Evolutionary conservation across 2,113 vertebrate genomes (phyloP), one percentile per base, ranked within the genome.

Genomic region (Sander vitreus): DNA sequence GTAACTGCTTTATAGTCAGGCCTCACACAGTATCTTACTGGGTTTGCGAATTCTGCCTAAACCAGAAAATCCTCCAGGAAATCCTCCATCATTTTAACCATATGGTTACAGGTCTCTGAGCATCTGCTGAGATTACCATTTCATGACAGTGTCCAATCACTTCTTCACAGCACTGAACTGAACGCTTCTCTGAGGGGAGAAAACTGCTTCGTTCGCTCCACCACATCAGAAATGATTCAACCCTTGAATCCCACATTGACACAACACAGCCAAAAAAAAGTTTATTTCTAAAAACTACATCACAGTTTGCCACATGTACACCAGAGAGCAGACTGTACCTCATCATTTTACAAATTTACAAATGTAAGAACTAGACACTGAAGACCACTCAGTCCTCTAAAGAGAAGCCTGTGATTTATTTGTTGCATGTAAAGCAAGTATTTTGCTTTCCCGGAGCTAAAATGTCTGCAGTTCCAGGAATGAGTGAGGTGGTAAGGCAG

Each of bases 51-150:
- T 59, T 63, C 54, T 65, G 72, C 43, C 73, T 78, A 65, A 77
- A 78, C 53, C 78, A 81, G 84, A 70, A 83, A 87, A 78, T 81
- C 82, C 78, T 81, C 57, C 76, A 84, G 84, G 73, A 83, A 87
- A 78, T 81, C 82, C 78, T 81, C 47, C 65, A 70, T 62, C 73
- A 43, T 70, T 62, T 86, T n/a, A n/a, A n/a, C n/a, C n/a, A n/a
- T n/a, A 59, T 71, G 47, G 54, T 80, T 84, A 58, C 75, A 60
- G 45, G 48, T 77, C 65, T 80, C 50, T 59, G 9, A 85, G 65
- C 70, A 33, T 54, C 76, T 73, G 77, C 70, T 85, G 68, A 78
- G 53, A 81, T 78, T 64, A 83, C 58, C 47, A 2, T 43, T 85
- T 82, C 33, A 77, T 75, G 25, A 86, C 36, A 59, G 33, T n/a